Base-by-base conservation (phyloP, 1,140 invertebrate species). In the Zaprionus ghesquierei region DNA sequence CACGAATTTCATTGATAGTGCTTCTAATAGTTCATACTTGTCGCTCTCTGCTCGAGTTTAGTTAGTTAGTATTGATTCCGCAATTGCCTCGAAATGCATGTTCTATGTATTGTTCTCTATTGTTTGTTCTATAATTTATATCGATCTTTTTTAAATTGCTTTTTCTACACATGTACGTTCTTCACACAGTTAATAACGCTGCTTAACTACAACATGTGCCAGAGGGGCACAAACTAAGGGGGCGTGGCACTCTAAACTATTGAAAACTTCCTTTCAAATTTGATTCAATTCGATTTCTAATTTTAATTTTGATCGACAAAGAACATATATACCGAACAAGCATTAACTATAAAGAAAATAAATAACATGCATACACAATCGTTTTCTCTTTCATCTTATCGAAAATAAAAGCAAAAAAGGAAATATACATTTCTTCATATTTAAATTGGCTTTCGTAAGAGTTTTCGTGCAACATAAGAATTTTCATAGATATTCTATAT, bases 1-100 rank as follows among this genome's bases (percentile, higher is more conserved):
- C 70, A 86, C 79, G 78, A 82, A 81, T 75, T 78, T 70, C 53
- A 69, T 77, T 81, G 60, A 84, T 82, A 85, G 73, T 69, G 51
- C 81, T 85, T 77, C 55, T 70, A 82, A 79, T 53, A 20, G 50
- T 25, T 29, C 46, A 25, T 65, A 9, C 13, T 22, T 33, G 18
- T 64, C 56, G 49, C 18, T 4, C 5, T 59, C n/a, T n/a, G n/a
- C n/a, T 38, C 20, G 59, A 27, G 41, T 15, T 46, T 35, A 46
- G 25, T 51, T 69, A 15, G 15, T 31, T 70, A 58, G 9, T 5
- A 55, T 61, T 68, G 15, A 44, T 61, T 60, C 15, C 35, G n/a
- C n/a, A n/a, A n/a, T 53, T 50, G 46, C 49, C 31, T 63, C 49
- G 29, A 69, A 69, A 62, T 69, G 65, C 56, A 50, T 35, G 55